These are phyloP conservation scores for Lycodopsis pacificus DNA, from an alignment of 2,797 vertebrate genomes.

Conservation along the genomic window DNA sequence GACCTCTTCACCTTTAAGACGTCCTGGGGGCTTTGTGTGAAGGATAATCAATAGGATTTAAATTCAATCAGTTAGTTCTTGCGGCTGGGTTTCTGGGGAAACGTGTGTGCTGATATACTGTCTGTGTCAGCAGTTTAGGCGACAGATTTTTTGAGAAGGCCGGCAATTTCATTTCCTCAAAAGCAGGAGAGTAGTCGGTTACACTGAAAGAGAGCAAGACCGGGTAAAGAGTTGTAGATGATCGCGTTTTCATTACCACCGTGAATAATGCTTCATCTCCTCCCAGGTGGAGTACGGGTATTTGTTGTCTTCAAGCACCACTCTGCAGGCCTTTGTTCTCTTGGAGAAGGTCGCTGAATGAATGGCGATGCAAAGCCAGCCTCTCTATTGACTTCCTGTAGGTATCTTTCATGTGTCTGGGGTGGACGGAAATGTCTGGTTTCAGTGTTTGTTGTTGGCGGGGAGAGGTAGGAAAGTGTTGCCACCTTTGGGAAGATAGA, in stretches of 20 bases:
- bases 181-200: conserved; percentile 6
- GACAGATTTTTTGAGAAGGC: conserved; percentile 15
- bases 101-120: background rate
- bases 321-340: conserved; percentile 24
- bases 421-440: conserved; percentile 40
- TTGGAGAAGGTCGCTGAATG: conserved; percentile 46
- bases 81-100: background rate
- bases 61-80: conserved; percentile 29
- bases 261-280: conserved; percentile 6
- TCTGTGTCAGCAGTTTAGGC: background rate
- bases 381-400: conserved; percentile 29
- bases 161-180: conserved; percentile 30
- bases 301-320: conserved; percentile 33
- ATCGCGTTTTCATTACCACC: background rate
- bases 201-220: background rate
- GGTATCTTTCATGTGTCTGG: conserved; percentile 12
- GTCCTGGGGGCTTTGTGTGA: background rate
- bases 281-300: background rate
- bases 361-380: conserved; percentile 14
- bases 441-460: background rate
- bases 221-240: background rate
- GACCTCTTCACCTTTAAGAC: conserved; percentile 13
- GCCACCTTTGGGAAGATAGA: background rate
- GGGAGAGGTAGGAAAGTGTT: background rate
- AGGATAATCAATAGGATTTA: conserved; percentile 26